Conservation (phyloP, 2,888 invertebrate genomes). For the Autographa pulchrina region DNA sequence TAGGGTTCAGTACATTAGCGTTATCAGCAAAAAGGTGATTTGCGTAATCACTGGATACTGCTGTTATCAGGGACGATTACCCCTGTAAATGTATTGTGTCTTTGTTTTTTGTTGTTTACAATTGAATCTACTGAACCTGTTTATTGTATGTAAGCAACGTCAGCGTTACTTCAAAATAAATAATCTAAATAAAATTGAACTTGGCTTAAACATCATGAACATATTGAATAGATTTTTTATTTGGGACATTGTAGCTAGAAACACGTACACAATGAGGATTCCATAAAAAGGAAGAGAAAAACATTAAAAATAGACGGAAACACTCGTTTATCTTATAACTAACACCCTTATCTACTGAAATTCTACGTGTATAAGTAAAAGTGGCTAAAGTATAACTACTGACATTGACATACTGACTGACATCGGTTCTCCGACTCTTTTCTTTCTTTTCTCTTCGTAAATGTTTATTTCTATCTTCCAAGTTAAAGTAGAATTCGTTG, state of each 20-base stretch:
- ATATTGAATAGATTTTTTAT: no score
- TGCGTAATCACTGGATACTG: constrained; percentile 25
- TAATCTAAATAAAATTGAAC: no score
- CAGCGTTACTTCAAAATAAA: not conserved
- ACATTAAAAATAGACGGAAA: not conserved
- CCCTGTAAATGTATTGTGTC: not conserved
- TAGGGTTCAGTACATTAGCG: constrained; percentile 16
- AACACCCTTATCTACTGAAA: no score
- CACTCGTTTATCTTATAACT: no score
- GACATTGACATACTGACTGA: constrained; percentile 1
- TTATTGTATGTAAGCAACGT: not conserved
- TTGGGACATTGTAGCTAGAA: no score
- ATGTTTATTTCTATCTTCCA: constrained; percentile 1
- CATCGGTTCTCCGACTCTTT: not conserved
- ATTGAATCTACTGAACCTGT: not conserved
- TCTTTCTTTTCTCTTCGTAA: not conserved
- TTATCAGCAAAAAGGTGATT: constrained; percentile 37
- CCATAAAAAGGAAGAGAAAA: not conserved
- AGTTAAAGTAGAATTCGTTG: not conserved
- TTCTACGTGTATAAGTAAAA: no score
- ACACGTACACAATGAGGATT: no score
- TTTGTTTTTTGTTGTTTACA: not conserved
- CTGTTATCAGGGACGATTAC: constrained; percentile 22
- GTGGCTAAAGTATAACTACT: not conserved
- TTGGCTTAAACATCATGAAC: no score